phyloP scores from a whole-genome alignment of 2,113 vertebrate genomes.

The Ptilonorhynchus violaceus region DNA sequence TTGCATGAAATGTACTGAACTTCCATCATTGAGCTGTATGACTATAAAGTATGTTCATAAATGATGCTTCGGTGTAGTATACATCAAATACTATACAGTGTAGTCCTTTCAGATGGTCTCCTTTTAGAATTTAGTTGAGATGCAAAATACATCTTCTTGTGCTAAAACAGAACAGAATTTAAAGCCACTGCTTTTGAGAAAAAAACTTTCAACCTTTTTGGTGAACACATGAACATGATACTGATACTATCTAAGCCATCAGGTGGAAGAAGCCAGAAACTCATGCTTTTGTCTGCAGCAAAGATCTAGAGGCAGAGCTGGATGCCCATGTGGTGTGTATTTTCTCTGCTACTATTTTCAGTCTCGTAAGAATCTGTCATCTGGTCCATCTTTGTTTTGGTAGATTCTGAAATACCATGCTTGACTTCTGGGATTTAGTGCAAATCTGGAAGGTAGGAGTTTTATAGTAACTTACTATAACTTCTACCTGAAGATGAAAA shows the following conservation, averaged over 20 bases:
- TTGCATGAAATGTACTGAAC: background rate
- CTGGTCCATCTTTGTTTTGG: background rate
- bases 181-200: background rate
- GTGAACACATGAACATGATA: background rate
- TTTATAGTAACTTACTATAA: background rate
- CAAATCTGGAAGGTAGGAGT: background rate
- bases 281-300: background rate
- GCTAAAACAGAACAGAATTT: background rate
- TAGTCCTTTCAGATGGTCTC: background rate
- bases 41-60: background rate
- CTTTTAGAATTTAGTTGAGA: background rate
- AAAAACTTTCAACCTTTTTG: background rate
- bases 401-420: background rate
- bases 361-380: background rate
- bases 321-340: background rate
- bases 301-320: background rate
- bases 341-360: background rate
- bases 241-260: background rate
- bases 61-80: background rate
- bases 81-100: background rate
- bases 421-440: background rate
- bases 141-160: background rate
- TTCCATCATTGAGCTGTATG: background rate
- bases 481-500: background rate
- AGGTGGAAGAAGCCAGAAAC: background rate